Percentiles rank a stretch among this genome's conserved stretches.
Conservation (phyloP, 2,888 invertebrate genomes). For the Chalcis sispes region DNA sequence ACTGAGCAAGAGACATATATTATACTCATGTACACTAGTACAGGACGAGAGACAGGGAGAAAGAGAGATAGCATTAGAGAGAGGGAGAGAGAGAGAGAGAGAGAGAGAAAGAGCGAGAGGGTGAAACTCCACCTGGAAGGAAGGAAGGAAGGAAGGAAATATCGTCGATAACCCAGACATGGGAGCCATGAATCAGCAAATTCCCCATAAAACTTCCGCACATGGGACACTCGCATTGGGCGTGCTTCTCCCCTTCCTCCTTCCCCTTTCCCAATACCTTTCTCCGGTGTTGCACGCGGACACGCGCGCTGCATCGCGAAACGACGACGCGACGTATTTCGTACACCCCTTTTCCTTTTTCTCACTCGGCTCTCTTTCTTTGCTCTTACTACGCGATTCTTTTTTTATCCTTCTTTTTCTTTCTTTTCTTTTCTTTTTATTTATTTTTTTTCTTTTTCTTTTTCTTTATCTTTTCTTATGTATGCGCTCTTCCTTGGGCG, state of each 20-base stretch:
- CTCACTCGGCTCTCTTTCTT: background rate
- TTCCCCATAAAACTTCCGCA: slow-evolving; percentile 58
- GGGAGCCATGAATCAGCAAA: slow-evolving; percentile 57
- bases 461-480: too few species aligned
- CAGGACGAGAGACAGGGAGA: background rate
- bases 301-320: slow-evolving; percentile 38
- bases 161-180: slow-evolving; percentile 55
- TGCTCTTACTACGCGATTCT: background rate
- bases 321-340: background rate
- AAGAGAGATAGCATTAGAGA: background rate
- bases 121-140: slow-evolving; percentile 50
- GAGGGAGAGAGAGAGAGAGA: slow-evolving; percentile 1
- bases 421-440: background rate
- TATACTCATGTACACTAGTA: background rate
- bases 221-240: slow-evolving; percentile 50
- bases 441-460: too few species aligned
- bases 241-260: background rate
- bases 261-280: slow-evolving; percentile 10
- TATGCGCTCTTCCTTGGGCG: too few species aligned
- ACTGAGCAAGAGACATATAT: slow-evolving; percentile 9
- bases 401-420: background rate
- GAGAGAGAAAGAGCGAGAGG: slow-evolving; percentile 10
- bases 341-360: background rate
- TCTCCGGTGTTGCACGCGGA: slow-evolving; percentile 3
- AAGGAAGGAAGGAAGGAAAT: slow-evolving; percentile 56